These are phyloP conservation scores for Callitettix versicolor DNA, from an alignment of 1,140 invertebrate species.

Conservation along the genomic window DNA sequence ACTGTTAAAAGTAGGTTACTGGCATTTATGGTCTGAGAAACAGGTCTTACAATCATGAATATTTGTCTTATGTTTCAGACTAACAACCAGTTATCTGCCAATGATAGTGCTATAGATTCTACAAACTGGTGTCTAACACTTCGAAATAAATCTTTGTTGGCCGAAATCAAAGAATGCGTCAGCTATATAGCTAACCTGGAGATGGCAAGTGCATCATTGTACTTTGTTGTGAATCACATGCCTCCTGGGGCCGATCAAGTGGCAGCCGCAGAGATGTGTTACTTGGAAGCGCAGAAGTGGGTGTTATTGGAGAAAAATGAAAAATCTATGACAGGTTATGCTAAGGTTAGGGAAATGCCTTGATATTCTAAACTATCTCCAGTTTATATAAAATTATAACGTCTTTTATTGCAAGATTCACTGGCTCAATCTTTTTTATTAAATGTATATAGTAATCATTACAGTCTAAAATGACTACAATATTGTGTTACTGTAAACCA, in stretches of 20 bases:
- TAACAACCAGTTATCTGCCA: neutral
- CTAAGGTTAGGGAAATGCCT: too few species aligned
- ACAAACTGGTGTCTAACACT: constrained; percentile 28
- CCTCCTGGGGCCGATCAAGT: constrained; percentile 34
- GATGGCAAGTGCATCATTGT: constrained; percentile 31
- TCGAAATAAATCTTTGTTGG: constrained; percentile 29
- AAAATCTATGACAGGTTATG: constrained; percentile 18
- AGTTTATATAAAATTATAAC: too few species aligned
- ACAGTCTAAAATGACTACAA: too few species aligned
- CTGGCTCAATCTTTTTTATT: too few species aligned
- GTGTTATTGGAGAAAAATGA: constrained; percentile 17
- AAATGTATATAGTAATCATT: too few species aligned
- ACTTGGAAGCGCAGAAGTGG: constrained; percentile 24
- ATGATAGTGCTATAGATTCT: constrained; percentile 9
- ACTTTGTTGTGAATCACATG: constrained; percentile 33
- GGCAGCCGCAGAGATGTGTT: constrained; percentile 34
- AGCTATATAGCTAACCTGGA: constrained; percentile 29
- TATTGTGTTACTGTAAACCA: too few species aligned
- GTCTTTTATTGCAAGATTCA: too few species aligned
- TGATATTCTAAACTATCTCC: too few species aligned
- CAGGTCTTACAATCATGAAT: too few species aligned
- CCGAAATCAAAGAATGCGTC: constrained; percentile 34
- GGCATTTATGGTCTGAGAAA: too few species aligned
- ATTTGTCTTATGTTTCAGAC: constrained; percentile 1
- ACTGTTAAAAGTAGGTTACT: too few species aligned